Evolutionary conservation across 2,113 vertebrate species (phyloP).

Genomic region (Tachycineta bicolor): DNA sequence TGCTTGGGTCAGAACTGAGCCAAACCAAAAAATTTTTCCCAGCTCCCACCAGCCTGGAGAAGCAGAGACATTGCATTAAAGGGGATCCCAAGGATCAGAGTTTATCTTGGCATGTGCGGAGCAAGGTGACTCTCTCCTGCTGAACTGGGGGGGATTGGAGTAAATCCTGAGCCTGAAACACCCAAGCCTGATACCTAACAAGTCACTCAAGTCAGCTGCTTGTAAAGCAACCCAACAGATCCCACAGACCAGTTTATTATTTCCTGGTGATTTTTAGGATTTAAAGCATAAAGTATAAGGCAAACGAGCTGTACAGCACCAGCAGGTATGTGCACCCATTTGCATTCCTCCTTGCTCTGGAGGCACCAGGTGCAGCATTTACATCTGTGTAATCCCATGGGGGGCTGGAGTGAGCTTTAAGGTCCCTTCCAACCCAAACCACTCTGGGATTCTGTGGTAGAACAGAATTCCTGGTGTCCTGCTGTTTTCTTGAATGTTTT

Average conservation of each 20-base stretch:
- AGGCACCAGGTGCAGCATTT: neutral
- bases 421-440: neutral
- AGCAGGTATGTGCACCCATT: neutral
- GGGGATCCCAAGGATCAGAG: neutral
- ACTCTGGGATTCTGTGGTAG: neutral
- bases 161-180: neutral
- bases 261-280: neutral
- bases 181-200: neutral
- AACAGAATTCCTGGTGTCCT: neutral
- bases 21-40: neutral
- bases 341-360: neutral
- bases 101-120: neutral
- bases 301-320: neutral
- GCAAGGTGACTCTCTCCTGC: neutral
- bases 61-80: neutral
- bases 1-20: neutral
- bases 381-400: neutral
- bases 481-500: neutral
- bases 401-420: neutral
- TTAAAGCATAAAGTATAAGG: neutral
- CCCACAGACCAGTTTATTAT: fast-evolving
- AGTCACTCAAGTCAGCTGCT: neutral
- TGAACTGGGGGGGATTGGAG: neutral
- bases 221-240: neutral
- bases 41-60: neutral